A percentile compares a stretch with the other conserved stretches of the same genome.
Conservation (phyloP, 2,888 invertebrate genomes). For the Clanis bilineata region DNA sequence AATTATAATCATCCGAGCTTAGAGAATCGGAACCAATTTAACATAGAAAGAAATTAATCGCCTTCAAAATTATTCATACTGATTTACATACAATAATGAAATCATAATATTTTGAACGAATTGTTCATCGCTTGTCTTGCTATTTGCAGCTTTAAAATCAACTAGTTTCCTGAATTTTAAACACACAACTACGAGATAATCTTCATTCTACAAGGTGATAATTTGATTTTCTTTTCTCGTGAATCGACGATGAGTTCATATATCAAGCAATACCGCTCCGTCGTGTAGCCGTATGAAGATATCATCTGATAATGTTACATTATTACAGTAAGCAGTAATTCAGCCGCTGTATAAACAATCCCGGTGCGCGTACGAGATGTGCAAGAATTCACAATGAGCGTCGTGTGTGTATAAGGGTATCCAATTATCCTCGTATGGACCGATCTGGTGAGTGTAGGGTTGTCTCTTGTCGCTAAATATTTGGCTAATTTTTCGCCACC, state of each 20-base stretch:
- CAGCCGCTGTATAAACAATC: constrained; percentile 1
- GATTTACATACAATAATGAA: too few species aligned
- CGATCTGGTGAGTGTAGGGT: background rate
- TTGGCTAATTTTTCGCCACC: too few species aligned
- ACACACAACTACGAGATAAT: background rate
- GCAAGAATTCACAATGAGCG: constrained; percentile 11
- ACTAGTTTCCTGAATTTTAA: too few species aligned
- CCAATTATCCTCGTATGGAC: constrained; percentile 19
- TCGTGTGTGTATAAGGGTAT: constrained; percentile 16
- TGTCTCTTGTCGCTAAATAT: background rate
- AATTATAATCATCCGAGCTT: too few species aligned
- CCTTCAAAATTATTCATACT: too few species aligned
- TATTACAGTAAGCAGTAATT: constrained; percentile 7
- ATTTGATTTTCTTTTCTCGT: background rate
- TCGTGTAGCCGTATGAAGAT: background rate
- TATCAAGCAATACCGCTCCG: background rate
- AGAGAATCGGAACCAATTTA: too few species aligned
- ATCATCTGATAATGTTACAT: constrained; percentile 12
- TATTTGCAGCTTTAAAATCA: too few species aligned
- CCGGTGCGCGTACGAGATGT: background rate
- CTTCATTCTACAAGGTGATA: background rate
- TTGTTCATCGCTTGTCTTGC: too few species aligned
- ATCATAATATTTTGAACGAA: too few species aligned
- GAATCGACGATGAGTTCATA: background rate
- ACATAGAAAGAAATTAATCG: too few species aligned